Conservation (phyloP, 1,140 invertebrate genomes). For the Heliconius nattereri region DNA sequence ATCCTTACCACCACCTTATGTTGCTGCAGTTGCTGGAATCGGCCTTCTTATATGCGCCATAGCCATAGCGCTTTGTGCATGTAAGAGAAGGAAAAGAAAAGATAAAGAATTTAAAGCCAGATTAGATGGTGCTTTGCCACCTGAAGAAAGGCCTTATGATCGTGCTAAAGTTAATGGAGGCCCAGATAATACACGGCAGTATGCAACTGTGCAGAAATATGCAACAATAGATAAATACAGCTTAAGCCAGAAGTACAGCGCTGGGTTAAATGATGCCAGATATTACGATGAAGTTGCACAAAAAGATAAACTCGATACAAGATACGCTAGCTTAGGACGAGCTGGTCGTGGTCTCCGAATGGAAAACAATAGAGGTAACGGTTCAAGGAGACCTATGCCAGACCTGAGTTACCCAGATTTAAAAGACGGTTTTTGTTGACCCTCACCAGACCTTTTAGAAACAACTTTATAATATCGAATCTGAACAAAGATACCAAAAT, state of each 20-base stretch:
- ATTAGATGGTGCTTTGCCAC: constrained; percentile 74
- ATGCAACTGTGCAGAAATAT: constrained; percentile 78
- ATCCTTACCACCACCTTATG: constrained; percentile 85
- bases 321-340: constrained; percentile 75
- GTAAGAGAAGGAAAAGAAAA: constrained; percentile 82
- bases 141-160: constrained; percentile 82
- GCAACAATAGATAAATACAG: constrained; percentile 81
- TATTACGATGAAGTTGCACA: constrained; percentile 78
- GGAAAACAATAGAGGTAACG: constrained; percentile 64
- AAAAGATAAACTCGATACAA: constrained; percentile 76
- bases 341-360: constrained; percentile 77
- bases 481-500: not conserved
- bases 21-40: constrained; percentile 83
- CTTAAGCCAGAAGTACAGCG: constrained; percentile 80
- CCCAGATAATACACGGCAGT: constrained; percentile 75
- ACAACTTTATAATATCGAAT: constrained; percentile 79
- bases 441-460: constrained; percentile 84
- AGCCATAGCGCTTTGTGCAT: constrained; percentile 79
- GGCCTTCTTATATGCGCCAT: constrained; percentile 85
- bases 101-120: constrained; percentile 84
- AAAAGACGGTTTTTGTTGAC: constrained; percentile 89
- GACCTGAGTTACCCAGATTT: constrained; percentile 83
- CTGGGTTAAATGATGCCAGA: constrained; percentile 77
- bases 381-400: constrained; percentile 81
- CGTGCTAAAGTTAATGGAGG: constrained; percentile 81